Evolutionary conservation across 2,888 invertebrate species (phyloP).

Genomic region (Drosophila pegasa): DNA sequence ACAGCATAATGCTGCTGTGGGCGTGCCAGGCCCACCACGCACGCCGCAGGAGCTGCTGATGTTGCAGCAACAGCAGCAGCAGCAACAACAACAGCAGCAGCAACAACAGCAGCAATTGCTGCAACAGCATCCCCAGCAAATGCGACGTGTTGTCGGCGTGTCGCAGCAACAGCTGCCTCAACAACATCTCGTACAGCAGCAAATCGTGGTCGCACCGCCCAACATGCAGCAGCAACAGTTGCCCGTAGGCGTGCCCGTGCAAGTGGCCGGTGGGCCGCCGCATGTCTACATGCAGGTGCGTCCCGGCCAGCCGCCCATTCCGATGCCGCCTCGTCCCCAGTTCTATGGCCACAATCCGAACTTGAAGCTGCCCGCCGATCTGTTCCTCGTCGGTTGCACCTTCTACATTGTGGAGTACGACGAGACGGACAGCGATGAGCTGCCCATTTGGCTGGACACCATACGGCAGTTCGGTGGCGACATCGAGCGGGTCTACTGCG

Average conservation of each 20-base stretch:
- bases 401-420: slow-evolving; percentile 95
- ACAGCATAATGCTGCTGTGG: slow-evolving; percentile 89
- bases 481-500: slow-evolving; percentile 93
- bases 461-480: slow-evolving; percentile 94
- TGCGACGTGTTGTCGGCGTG: slow-evolving; percentile 83
- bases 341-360: slow-evolving; percentile 98
- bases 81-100: slow-evolving; percentile 83
- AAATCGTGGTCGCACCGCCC: slow-evolving; percentile 77
- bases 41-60: slow-evolving; percentile 86
- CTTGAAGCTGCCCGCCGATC: slow-evolving; percentile 93
- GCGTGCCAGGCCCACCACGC: slow-evolving; percentile 82
- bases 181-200: slow-evolving; percentile 73
- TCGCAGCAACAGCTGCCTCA: slow-evolving; percentile 70
- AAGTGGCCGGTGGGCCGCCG: slow-evolving; percentile 65
- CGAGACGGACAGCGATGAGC: slow-evolving; percentile 87
- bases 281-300: slow-evolving; percentile 85
- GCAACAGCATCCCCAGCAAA: slow-evolving; percentile 76
- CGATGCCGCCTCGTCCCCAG: slow-evolving; percentile 88
- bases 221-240: slow-evolving; percentile 82
- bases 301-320: slow-evolving; percentile 85
- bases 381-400: slow-evolving; percentile 96
- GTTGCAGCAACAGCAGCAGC: slow-evolving; percentile 85
- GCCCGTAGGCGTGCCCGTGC: slow-evolving; percentile 58
- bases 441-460: slow-evolving; percentile 89
- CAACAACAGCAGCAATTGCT: slow-evolving; percentile 84